These are phyloP conservation scores for Cephus cinctus DNA, from an alignment of 1,140 invertebrate genomes.

Conservation along the genomic window DNA sequence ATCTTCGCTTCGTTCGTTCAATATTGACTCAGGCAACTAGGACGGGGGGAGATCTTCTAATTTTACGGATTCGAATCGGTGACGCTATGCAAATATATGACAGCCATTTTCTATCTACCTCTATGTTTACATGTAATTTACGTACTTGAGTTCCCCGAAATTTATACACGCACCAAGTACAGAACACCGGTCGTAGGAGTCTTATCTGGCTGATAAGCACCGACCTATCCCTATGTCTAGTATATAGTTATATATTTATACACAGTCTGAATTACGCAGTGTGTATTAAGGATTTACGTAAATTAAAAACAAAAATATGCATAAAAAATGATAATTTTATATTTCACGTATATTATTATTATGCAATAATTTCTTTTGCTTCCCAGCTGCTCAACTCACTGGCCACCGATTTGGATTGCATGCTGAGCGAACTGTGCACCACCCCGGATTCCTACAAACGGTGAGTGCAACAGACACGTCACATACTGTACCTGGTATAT, in stretches of 20 bases:
- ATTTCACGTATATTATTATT: conserved; percentile 2
- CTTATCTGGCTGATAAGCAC: not conserved
- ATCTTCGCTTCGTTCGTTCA: conserved; percentile 31
- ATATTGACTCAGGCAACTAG: conserved; percentile 44
- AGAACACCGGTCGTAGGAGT: too few species aligned
- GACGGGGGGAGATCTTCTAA: conserved; percentile 40
- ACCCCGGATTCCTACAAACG: conserved; percentile 43
- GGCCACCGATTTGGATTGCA: conserved; percentile 70
- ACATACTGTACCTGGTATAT: too few species aligned
- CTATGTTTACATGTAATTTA: not conserved
- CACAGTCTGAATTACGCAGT: not conserved
- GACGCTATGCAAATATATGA: conserved; percentile 41
- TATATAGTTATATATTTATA: not conserved
- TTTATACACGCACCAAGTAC: too few species aligned
- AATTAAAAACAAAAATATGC: not conserved
- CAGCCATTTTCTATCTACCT: conserved; percentile 17
- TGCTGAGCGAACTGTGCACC: conserved; percentile 68
- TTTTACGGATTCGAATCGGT: conserved; percentile 40
- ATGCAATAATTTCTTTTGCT: conserved; percentile 32
- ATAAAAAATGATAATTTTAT: not conserved
- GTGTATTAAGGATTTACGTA: not conserved
- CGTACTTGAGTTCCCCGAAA: not conserved
- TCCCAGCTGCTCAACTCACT: conserved; percentile 71
- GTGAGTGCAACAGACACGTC: too few species aligned
- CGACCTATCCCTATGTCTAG: too few species aligned